phyloP scores from a whole-genome alignment of 2,888 invertebrate species.

The Platynereis dumerilii region DNA sequence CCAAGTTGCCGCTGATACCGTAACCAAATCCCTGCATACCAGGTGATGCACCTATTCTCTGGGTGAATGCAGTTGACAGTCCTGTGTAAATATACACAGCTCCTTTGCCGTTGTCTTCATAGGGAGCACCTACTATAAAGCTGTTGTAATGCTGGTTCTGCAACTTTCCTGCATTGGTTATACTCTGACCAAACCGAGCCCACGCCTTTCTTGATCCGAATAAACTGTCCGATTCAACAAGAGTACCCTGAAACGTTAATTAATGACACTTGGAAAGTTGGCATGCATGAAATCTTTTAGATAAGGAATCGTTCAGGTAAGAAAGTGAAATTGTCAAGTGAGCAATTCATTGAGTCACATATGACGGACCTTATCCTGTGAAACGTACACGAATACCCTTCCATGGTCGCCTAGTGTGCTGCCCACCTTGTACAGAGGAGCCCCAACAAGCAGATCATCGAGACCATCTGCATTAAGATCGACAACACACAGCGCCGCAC shows the following conservation, averaged over 20 bases:
- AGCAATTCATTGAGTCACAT: too few relatives aligned
- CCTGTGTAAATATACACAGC: conserved; percentile 18
- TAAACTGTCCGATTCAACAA: too few relatives aligned
- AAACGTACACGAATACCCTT: conserved; percentile 11
- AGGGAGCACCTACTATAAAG: conserved; percentile 40
- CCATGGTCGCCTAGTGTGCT: neutral
- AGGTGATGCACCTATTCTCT: conserved; percentile 4
- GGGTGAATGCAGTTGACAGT: neutral
- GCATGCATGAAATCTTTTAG: too few relatives aligned
- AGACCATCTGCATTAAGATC: conserved; percentile 72
- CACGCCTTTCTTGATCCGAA: too few relatives aligned
- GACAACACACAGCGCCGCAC: conserved; percentile 69
- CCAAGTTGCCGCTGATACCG: neutral
- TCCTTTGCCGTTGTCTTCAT: conserved; percentile 32
- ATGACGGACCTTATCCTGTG: conserved; percentile 7
- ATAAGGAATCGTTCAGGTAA: too few relatives aligned
- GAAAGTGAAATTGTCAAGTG: too few relatives aligned
- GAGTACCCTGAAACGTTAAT: too few relatives aligned
- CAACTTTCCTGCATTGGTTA: too few relatives aligned
- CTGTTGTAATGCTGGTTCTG: too few relatives aligned
- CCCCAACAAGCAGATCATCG: conserved; percentile 73
- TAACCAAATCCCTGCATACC: conserved; percentile 15
- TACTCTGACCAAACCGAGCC: too few relatives aligned
- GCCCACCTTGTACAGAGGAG: conserved; percentile 64
- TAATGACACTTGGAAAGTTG: too few relatives aligned